Base-by-base conservation (phyloP, 2,888 invertebrate species). In the Platynereis dumerilii region DNA sequence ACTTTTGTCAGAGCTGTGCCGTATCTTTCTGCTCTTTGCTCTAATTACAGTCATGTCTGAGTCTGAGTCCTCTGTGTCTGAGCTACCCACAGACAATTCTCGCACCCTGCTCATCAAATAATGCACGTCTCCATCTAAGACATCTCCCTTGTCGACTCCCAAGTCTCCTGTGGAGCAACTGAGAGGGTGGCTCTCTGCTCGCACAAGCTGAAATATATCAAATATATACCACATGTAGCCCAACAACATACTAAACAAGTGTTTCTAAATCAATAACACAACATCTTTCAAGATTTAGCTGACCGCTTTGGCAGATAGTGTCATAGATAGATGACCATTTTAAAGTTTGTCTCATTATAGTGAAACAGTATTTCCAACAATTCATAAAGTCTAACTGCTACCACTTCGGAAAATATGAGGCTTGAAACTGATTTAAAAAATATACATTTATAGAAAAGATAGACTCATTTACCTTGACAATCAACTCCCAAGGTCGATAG, bases 401-500 rank as follows among this genome's bases (percentile, higher is more conserved):
- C n/a, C 42, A 42, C 42, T 42, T 42, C 42, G 17, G 17, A 42
- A 10, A 42, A 42, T 42, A 42, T 17, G 17, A 42, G 42, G 10
- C 12, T 17, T 42, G 17, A 12, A 12, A 12, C 42, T 42, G 42
- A 42, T 42, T 42, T 12, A 12, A 42, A 42, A 42, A 17, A 42
- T 10, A 12, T 42, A 12, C 12, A 42, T 17, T 17, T 42, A 12
- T 10, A 42, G 42, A 42, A 42, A n/a, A n/a, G n/a, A n/a, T n/a
- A n/a, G n/a, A n/a, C n/a, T n/a, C 17, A 42, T 60, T 62, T 61
- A 84, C 83, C 76, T 89, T 90, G 59, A 91, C 86, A 24, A 88
- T 85, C 20, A 91, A 83, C 77, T 91, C 90, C 90, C 91, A 92
- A 0, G 91, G 90, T 64, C 88, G 86, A 78, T 90, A 90, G 12